These are phyloP conservation scores for Catamblyrhynchus diadema DNA, from an alignment of 2,797 vertebrate species.

Conservation along the genomic window DNA sequence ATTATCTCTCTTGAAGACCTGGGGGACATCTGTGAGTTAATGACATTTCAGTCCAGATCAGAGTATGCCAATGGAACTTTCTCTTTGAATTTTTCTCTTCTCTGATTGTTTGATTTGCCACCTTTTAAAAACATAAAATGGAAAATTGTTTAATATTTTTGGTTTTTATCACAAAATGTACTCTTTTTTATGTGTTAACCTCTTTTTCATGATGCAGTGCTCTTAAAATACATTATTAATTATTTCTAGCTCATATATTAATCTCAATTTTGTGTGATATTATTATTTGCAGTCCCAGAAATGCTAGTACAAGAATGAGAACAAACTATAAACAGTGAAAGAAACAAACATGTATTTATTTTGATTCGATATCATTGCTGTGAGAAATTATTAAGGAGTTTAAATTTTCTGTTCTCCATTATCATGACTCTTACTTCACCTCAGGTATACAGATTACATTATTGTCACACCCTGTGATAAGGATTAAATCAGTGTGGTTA, in stretches of 20 bases:
- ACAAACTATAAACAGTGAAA: background rate
- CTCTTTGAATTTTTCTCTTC: background rate
- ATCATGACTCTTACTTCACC: background rate
- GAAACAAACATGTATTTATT: background rate
- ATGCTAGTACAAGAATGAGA: background rate
- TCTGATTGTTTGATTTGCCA: background rate
- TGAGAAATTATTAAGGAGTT: background rate
- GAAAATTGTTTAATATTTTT: background rate
- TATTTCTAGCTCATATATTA: background rate
- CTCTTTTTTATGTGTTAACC: background rate
- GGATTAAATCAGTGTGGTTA: constrained; percentile 76
- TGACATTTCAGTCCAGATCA: background rate
- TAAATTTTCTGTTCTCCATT: background rate
- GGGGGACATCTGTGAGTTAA: background rate
- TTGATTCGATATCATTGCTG: background rate
- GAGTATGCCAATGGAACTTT: background rate
- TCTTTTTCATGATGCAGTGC: background rate
- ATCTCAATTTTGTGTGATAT: background rate
- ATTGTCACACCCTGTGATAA: background rate
- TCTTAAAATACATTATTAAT: background rate
- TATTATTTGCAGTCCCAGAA: background rate
- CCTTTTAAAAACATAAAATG: background rate
- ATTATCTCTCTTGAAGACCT: background rate
- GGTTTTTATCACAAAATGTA: background rate
- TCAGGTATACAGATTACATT: background rate